Evolutionary conservation across 2,113 vertebrate species (phyloP), one percentile per base, ranked within the genome.

Genomic region (Myotis davidii): DNA sequence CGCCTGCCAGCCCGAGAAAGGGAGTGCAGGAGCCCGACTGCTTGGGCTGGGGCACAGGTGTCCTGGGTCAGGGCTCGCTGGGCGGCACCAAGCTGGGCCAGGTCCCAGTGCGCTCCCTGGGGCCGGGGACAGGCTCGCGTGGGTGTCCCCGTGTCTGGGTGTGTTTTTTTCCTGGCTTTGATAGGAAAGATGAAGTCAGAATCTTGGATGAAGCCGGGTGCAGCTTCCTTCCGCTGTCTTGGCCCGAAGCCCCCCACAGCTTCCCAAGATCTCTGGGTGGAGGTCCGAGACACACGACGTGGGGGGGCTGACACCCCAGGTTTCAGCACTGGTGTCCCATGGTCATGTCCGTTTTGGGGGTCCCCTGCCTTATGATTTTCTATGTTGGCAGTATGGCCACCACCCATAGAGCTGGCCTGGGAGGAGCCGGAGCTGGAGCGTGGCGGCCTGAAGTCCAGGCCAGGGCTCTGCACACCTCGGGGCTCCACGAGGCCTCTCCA

Each of bases 131-230:
- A 27, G 45, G 39, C 59, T 56, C 8, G 23, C 65, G 5, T 34
- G 92, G 85, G 91, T 91, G 85, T 92, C 84, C 88, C 92, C 14
- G 32, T 93, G 50, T 87, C 92, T 25, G n/a, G 92, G 94, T 86
- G 50, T 77, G 90, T n/a, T 14, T 91, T 96, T 97, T 97, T 96
- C 92, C 96, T 97, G 96, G 97, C 97, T 96, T 94, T 91, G 88
- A 94, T 89, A 76, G 73, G 70, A 50, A 94, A 85, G 86, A 93
- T 97, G 96, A 98, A 85, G 91, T 97, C 97, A 98, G 86, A 52
- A 48, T 97, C 56, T 96, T 91, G 96, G 94, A 94, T 1, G 25
- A 70, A 86, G 82, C 73, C 69, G 76, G 94, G 21, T 54, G 88
- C 76, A 67, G 92, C 92, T 92, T 96, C 94, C 96, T 97, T 97